Percentiles rank a stretch among this genome's conserved stretches.
Evolutionary conservation across 2,888 invertebrate species (phyloP).

Genomic region (Catocala sponsa): DNA sequence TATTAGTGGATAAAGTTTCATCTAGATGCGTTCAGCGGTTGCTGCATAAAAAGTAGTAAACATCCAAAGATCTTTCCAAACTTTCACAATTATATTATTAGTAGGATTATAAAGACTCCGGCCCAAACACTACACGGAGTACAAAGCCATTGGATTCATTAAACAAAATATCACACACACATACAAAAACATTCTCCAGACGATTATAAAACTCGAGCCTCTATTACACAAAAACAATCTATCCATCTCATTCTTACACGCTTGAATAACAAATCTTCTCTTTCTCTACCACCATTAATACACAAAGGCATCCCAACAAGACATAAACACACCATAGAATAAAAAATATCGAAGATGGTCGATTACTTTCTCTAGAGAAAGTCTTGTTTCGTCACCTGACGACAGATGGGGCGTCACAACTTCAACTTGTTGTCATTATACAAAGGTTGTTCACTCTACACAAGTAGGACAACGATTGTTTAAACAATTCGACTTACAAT

Average conservation of each 20-base stretch:
- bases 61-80: too few species aligned
- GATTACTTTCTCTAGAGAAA: slow-evolving; percentile 60
- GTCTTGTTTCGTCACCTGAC: slow-evolving; percentile 50
- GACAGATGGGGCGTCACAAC: slow-evolving; percentile 31
- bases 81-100: too few species aligned
- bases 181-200: not conserved
- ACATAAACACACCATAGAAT: slow-evolving; percentile 43
- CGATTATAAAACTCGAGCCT: not conserved
- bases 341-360: slow-evolving; percentile 46
- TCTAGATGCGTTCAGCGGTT: too few species aligned
- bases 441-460: slow-evolving; percentile 33
- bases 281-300: not conserved
- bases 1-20: too few species aligned
- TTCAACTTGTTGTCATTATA: slow-evolving; percentile 8
- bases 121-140: too few species aligned
- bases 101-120: too few species aligned
- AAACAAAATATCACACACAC: not conserved
- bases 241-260: slow-evolving; percentile 4
- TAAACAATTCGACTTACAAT: not conserved
- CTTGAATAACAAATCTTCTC: not conserved
- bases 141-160: too few species aligned
- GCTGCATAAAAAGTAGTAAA: too few species aligned
- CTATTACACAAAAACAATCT: not conserved
- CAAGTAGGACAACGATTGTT: slow-evolving; percentile 9
- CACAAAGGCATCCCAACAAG: slow-evolving; percentile 32